These are phyloP conservation scores for Meta bourneti DNA, from an alignment of 2,888 invertebrate species.

Conservation along the genomic window DNA sequence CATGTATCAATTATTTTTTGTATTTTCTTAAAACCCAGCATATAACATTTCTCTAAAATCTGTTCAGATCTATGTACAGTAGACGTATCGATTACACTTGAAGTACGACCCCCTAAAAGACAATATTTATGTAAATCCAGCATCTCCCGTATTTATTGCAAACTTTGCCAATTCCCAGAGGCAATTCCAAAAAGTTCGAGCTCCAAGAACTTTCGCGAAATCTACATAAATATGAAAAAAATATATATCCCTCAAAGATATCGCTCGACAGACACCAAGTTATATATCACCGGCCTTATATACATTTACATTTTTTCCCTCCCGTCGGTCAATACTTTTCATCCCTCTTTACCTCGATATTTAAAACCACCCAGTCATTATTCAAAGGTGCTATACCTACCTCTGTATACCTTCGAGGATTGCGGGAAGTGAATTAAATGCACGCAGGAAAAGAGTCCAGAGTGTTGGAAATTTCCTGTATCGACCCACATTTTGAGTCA, in stretches of 20 bases:
- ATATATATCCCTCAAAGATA: slow-evolving; percentile 39
- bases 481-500: slow-evolving; percentile 38
- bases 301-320: slow-evolving; percentile 7
- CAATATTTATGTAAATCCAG: slow-evolving; percentile 65
- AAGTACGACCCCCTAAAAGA: not conserved
- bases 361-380: slow-evolving; percentile 53
- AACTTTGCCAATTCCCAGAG: slow-evolving; percentile 57
- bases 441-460: not conserved
- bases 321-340: slow-evolving; percentile 49
- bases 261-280: slow-evolving; percentile 12
- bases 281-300: slow-evolving; percentile 34
- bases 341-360: slow-evolving; percentile 3
- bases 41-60: no score
- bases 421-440: slow-evolving; percentile 42
- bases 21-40: no score
- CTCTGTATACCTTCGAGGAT: not conserved
- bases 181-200: slow-evolving; percentile 45
- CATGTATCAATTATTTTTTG: no score
- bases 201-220: slow-evolving; percentile 30
- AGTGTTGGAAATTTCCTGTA: slow-evolving; percentile 31
- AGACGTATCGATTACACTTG: not conserved
- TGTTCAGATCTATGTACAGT: no score
- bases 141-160: slow-evolving; percentile 43
- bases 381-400: slow-evolving; percentile 54
- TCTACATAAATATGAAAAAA: slow-evolving; percentile 51